Evolutionary conservation across 2,888 invertebrate genomes (phyloP), one percentile per base, ranked within the genome.

Genomic region (Dryomyza anilis): DNA sequence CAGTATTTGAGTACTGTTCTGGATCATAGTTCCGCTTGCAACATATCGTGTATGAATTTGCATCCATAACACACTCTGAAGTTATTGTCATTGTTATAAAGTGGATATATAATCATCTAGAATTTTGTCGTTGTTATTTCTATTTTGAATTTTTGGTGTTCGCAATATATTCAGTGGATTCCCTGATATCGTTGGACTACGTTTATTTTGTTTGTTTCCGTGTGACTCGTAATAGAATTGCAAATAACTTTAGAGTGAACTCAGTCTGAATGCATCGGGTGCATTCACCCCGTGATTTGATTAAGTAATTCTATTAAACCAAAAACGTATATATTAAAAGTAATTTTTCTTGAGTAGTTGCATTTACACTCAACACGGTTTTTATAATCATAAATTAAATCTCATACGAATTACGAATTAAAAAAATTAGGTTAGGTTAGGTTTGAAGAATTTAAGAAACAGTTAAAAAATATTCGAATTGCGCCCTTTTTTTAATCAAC

Each of bases 171-270:
- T n/a, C 57, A 43, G 43, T 25, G n/a, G 21, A 39, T 29, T 23
- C n/a, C 48, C 30, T 30, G 21, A 14, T 21, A 21, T 48, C 29
- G 46, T 59, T 59, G n/a, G 48, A 39, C 14, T 46, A 48, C 21
- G 33, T 25, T 50, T 23, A 21, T 36, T 19, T 36, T 39, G 23
- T 14, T 4, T 3, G 39, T 5, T 39, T 12, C n/a, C 8, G 39
- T 39, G 3, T 3, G 3, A n/a, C n/a, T 7, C 8, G 36, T 21
- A 25, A 60, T 64, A 55, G 65, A 65, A 61, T 66, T 66, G 66
- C 62, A 66, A 66, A 63, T 66, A 16, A 36, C 27, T 48, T 30
- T 52, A 27, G 45, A 36, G 8, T 53, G 62, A 19, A 63, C 66
- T 58, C 62, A 62, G 53, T 66, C 21, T n/a, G 58, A 7, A 36